Evolutionary conservation across 2,888 invertebrate genomes (phyloP), one percentile per base, ranked within the genome.

Genomic region (Leptinotarsa juncta): DNA sequence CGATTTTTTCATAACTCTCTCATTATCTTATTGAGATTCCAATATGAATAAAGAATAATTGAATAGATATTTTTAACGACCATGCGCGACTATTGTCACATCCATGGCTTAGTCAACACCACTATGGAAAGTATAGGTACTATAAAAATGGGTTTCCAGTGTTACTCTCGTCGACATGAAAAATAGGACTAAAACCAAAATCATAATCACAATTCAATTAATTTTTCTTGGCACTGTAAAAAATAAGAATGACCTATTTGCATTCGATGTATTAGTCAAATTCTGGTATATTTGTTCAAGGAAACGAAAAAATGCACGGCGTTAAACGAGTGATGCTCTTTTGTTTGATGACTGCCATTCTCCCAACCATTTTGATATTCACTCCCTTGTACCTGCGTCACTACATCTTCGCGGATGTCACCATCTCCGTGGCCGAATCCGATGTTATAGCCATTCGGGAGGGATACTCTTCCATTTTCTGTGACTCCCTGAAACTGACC

Each of bases 381-480:
- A 90, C 94, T 79, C 95, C 96, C 18, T 87, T 96, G 65, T 95
- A 95, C 86, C 89, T 96, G 79, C 90, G 95, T 66, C 94, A 95
- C 86, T 91, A 91, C 77, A 90, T 91, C 70, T 96, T 94, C 88
- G 93, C 93, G 49, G 94, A 95, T 89, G 93, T 95, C 26, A 90
- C 91, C 78, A 95, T 95, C 84, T 91, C 91, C 79, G 93, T 96
- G 81, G 94, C 95, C 12, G 95, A 96, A 86, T 95, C 95, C 1
- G 96, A 96, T 88, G 93, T 96, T 20, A 90, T 96, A 69, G 94
- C 95, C 86, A 94, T 96, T 77, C 92, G 92, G 75, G 94, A 94
- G 87, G 95, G 95, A 53, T 93, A 95, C 77, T 96, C 96, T 14
- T 93, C 95, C 60, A 89, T 96, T 82, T 96, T 96, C 89, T 96